These are phyloP conservation scores for Phyllopteryx taeniolatus DNA, from an alignment of 2,113 vertebrate species.

Conservation along the genomic window DNA sequence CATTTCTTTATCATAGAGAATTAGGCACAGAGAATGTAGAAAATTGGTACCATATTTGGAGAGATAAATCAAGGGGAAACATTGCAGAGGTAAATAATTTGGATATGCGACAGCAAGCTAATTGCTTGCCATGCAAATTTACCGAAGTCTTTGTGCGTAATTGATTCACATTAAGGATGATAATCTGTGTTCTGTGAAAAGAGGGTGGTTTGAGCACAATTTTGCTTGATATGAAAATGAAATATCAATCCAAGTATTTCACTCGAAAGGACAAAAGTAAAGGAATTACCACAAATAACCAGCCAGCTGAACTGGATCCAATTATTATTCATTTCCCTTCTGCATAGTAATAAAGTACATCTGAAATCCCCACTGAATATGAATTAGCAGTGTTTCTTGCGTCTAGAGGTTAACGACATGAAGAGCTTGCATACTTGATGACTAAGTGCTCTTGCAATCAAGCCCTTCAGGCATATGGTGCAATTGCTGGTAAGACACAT, in stretches of 20 bases:
- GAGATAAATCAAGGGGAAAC: constrained; percentile 59
- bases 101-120: constrained; percentile 52
- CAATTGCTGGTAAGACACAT: constrained; percentile 28
- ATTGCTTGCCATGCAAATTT: constrained; percentile 61
- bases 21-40: constrained; percentile 16
- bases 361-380: constrained; percentile 53
- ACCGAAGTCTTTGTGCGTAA: constrained; percentile 55
- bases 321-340: constrained; percentile 41
- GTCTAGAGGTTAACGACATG: constrained; percentile 56
- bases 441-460: constrained; percentile 60
- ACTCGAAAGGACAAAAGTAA: constrained; percentile 53
- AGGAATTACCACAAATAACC: constrained; percentile 47
- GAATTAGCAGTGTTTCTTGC: constrained; percentile 51
- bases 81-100: constrained; percentile 52
- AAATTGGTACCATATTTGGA: constrained; percentile 34
- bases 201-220: constrained; percentile 47
- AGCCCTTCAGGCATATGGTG: constrained; percentile 44
- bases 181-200: constrained; percentile 61
- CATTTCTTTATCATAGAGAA: constrained; percentile 42
- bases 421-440: constrained; percentile 55
- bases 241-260: constrained; percentile 43
- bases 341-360: constrained; percentile 36
- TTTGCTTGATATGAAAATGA: constrained; percentile 44
- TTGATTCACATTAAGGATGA: constrained; percentile 55
- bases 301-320: constrained; percentile 39